These are phyloP conservation scores for Labeo rohita DNA, from an alignment of 2,113 vertebrate species.

Conservation along the genomic window DNA sequence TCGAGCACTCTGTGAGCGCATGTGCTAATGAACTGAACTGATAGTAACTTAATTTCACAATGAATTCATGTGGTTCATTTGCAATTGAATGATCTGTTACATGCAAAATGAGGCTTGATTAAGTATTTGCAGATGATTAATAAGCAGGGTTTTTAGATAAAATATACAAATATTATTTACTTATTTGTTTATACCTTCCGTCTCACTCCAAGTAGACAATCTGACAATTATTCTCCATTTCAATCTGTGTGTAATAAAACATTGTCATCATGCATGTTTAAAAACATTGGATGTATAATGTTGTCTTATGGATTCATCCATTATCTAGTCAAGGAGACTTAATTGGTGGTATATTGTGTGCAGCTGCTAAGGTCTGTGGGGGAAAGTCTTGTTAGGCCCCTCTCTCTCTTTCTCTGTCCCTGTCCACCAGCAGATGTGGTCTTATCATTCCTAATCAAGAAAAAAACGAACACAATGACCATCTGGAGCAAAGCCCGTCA, in stretches of 20 bases:
- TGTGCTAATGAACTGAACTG: conserved; percentile 9
- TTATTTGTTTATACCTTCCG: neutral
- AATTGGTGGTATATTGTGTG: conserved; percentile 43
- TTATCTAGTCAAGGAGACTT: conserved; percentile 10
- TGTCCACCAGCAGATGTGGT: conserved; percentile 42
- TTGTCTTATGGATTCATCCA: neutral
- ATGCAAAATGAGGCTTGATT: neutral
- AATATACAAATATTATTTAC: neutral
- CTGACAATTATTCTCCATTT: neutral
- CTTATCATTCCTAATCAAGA: conserved; percentile 38
- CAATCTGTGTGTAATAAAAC: neutral
- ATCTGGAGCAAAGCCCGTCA: conserved; percentile 39
- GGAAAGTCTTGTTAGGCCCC: conserved; percentile 21
- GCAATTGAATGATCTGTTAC: neutral
- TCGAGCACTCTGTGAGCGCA: neutral
- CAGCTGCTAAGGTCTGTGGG: conserved; percentile 32
- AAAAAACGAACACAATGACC: conserved; percentile 34
- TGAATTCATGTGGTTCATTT: neutral
- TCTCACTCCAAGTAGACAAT: neutral
- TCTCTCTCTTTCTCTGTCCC: conserved; percentile 23
- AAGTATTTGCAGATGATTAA: neutral
- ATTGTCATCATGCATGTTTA: neutral
- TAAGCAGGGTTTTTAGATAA: neutral
- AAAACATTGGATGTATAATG: neutral
- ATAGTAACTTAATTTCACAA: neutral